Evolutionary conservation across 2,797 vertebrate genomes (phyloP).

Genomic region (Epinephelus malabaricus): DNA sequence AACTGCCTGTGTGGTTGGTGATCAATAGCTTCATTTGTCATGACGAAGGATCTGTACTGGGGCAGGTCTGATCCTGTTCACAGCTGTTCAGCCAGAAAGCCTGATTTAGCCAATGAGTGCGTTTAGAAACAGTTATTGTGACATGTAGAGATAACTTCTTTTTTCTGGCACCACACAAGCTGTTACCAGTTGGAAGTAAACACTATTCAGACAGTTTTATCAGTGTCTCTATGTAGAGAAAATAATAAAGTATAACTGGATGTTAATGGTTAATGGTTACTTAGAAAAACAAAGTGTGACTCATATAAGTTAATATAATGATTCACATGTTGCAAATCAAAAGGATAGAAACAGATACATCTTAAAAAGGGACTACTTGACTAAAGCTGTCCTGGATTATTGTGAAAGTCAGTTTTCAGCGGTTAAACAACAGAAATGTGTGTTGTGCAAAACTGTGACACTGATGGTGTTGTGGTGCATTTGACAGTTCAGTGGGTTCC

Average conservation of each 20-base stretch:
- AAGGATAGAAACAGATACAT: not conserved
- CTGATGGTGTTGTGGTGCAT: constrained; percentile 10
- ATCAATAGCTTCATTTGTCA: constrained; percentile 36
- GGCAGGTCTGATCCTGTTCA: constrained; percentile 62
- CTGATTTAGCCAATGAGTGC: constrained; percentile 37
- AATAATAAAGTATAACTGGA: constrained; percentile 8
- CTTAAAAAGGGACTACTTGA: not conserved
- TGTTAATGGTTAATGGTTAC: not conserved
- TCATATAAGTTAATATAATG: not conserved
- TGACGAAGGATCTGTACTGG: constrained; percentile 39
- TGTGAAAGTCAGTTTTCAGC: not conserved
- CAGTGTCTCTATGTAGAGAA: not conserved
- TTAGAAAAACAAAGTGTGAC: not conserved
- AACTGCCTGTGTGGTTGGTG: constrained; percentile 12
- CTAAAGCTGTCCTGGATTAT: not conserved
- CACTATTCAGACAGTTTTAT: not conserved
- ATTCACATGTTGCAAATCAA: not conserved
- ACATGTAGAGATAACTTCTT: constrained; percentile 14
- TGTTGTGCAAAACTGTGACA: constrained; percentile 24
- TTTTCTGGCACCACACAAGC: constrained; percentile 30
- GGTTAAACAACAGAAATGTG: constrained; percentile 8
- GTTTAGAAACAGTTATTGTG: constrained; percentile 38
- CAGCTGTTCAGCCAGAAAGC: constrained; percentile 29
- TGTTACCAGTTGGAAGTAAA: constrained; percentile 45
- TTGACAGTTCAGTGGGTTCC: constrained; percentile 22